These are phyloP conservation scores for Abscondita cerata DNA, from an alignment of 2,888 invertebrate species.

Conservation along the genomic window DNA sequence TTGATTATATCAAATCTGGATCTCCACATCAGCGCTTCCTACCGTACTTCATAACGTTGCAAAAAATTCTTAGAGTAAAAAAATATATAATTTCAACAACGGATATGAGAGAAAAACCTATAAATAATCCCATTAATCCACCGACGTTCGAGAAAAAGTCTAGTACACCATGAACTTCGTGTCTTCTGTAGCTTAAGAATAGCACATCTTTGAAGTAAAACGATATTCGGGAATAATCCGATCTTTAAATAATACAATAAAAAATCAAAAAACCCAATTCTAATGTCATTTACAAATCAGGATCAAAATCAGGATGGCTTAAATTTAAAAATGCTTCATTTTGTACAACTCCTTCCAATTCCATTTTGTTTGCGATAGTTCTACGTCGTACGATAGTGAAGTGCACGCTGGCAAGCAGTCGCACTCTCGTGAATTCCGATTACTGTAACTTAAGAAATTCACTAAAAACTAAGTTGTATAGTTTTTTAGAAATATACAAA, in stretches of 20 bases:
- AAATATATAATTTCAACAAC: slow-evolving; percentile 69
- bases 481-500: too few species aligned
- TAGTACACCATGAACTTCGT: slow-evolving; percentile 63
- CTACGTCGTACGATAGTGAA: slow-evolving; percentile 53
- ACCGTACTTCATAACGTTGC: slow-evolving; percentile 60
- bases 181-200: slow-evolving; percentile 62
- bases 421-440: too few species aligned
- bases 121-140: slow-evolving; percentile 66
- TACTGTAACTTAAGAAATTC: too few species aligned
- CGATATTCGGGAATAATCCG: too few species aligned
- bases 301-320: too few species aligned
- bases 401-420: slow-evolving; percentile 56
- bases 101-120: slow-evolving; percentile 69
- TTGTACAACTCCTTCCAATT: slow-evolving; percentile 40
- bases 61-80: slow-evolving; percentile 61
- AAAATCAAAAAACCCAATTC: too few species aligned
- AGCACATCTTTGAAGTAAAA: slow-evolving; percentile 74
- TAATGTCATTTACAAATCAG: not conserved
- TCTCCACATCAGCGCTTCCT: slow-evolving; percentile 24
- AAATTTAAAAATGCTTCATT: too few species aligned
- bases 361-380: slow-evolving; percentile 55
- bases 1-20: not conserved
- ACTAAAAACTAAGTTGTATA: too few species aligned
- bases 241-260: too few species aligned
- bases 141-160: slow-evolving; percentile 67